Evolutionary conservation across 2,888 invertebrate genomes (phyloP).

Genomic region (Loripinus fragilis): DNA sequence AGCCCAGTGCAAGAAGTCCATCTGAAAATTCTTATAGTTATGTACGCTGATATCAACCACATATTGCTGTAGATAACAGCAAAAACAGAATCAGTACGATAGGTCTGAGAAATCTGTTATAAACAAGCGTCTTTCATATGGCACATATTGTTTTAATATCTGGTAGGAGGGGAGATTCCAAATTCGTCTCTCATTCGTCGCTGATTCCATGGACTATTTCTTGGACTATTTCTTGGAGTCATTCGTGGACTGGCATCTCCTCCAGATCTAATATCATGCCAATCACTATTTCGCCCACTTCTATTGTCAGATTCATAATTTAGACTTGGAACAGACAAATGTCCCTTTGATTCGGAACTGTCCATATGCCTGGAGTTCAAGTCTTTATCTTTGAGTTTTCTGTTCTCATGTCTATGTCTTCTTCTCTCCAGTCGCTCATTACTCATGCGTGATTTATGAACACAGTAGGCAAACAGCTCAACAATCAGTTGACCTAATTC

Average conservation of each 20-base stretch:
- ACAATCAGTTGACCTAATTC: slow-evolving; percentile 64
- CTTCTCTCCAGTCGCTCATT: neutral
- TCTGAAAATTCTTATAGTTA: too few relatives aligned
- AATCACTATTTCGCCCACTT: neutral
- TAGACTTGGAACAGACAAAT: neutral
- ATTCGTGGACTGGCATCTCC: neutral
- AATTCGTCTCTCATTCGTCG: neutral
- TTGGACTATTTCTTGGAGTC: neutral
- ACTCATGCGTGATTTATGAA: slow-evolving; percentile 19
- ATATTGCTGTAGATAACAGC: too few relatives aligned
- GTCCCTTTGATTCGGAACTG: neutral
- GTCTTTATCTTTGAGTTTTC: neutral
- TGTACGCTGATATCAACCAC: too few relatives aligned
- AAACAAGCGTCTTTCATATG: too few relatives aligned
- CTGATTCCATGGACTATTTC: neutral
- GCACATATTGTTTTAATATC: neutral
- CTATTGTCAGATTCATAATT: neutral
- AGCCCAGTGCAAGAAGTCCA: too few relatives aligned
- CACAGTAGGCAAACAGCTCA: slow-evolving; percentile 56
- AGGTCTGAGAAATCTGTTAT: too few relatives aligned
- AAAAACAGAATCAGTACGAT: too few relatives aligned
- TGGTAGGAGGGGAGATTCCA: neutral
- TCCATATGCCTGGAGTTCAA: neutral
- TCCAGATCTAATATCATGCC: neutral
- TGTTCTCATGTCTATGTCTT: neutral